Evolutionary conservation across 2,797 vertebrate species (phyloP).

Genomic region (Enteromius unitaeniatus): DNA sequence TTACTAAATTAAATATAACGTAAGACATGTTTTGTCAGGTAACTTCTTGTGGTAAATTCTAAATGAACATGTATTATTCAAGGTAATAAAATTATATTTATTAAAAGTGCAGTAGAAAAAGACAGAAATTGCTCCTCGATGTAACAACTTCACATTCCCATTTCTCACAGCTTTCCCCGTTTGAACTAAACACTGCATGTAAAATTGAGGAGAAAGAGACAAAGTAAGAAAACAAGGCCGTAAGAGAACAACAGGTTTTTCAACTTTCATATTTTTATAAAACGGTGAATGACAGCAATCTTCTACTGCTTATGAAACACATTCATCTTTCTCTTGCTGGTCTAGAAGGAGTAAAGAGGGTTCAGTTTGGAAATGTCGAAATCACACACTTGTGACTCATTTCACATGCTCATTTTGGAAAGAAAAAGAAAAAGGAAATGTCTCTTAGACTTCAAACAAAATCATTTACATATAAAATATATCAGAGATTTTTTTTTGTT

Average conservation of each 20-base stretch:
- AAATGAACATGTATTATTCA: conserved; percentile 8
- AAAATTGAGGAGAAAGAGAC: conserved; percentile 32
- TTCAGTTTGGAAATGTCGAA: conserved; percentile 20
- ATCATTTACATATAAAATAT: conserved; percentile 63
- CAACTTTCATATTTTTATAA: conserved; percentile 3
- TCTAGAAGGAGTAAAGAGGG: conserved; percentile 16
- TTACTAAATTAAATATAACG: conserved; percentile 1
- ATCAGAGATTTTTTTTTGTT: conserved; percentile 70
- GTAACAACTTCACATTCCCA: neutral
- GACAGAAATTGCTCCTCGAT: neutral
- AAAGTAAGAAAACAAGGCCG: conserved; percentile 20
- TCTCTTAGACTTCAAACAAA: conserved; percentile 68
- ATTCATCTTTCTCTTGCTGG: conserved; percentile 29
- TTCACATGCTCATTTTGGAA: conserved; percentile 26
- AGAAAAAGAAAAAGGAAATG: conserved; percentile 32
- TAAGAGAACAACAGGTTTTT: conserved; percentile 35
- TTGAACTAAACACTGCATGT: conserved; percentile 1
- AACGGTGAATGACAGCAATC: conserved; percentile 40
- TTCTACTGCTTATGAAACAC: conserved; percentile 44
- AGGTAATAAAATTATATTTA: neutral
- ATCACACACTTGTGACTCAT: conserved; percentile 39
- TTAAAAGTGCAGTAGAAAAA: neutral
- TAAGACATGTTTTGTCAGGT: conserved; percentile 10
- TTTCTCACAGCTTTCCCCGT: conserved; percentile 4
- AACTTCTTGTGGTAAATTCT: neutral